These are phyloP conservation scores for Lophochroa leadbeateri DNA, from an alignment of 2,113 vertebrate genomes.

Conservation along the genomic window DNA sequence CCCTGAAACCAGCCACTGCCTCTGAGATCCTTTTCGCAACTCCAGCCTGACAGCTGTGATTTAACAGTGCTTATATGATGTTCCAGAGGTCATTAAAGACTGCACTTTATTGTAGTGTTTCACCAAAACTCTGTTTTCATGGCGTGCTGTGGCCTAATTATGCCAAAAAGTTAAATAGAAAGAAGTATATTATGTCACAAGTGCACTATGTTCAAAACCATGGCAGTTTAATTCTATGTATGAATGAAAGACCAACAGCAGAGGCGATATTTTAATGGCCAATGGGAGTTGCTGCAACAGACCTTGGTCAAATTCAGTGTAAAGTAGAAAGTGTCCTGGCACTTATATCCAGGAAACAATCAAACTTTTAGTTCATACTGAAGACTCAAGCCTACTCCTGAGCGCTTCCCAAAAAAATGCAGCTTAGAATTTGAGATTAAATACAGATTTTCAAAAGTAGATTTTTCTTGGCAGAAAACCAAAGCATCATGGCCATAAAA, in stretches of 20 bases:
- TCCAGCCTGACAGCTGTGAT: background rate
- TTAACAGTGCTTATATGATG: background rate
- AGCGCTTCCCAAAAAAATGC: background rate
- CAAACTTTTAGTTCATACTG: background rate
- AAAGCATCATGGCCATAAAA: background rate
- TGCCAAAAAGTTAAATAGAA: background rate
- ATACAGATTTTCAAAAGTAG: slow-evolving; percentile 18
- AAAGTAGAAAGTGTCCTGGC: background rate
- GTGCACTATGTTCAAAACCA: background rate
- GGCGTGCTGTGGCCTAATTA: background rate
- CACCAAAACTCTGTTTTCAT: background rate
- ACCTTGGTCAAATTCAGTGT: background rate
- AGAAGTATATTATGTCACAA: background rate
- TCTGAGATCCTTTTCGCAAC: background rate
- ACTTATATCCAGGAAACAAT: background rate
- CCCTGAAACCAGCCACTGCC: background rate
- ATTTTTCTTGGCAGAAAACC: background rate
- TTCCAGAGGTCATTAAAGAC: background rate
- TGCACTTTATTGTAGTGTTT: background rate
- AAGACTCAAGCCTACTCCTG: background rate
- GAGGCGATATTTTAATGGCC: background rate
- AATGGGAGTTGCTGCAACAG: background rate
- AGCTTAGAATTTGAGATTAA: background rate
- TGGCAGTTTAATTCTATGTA: background rate
- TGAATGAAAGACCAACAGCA: background rate